Percentiles rank a stretch among this genome's conserved stretches.
Conservation (phyloP, 2,797 vertebrate genomes). For the Trematomus bernacchii region DNA sequence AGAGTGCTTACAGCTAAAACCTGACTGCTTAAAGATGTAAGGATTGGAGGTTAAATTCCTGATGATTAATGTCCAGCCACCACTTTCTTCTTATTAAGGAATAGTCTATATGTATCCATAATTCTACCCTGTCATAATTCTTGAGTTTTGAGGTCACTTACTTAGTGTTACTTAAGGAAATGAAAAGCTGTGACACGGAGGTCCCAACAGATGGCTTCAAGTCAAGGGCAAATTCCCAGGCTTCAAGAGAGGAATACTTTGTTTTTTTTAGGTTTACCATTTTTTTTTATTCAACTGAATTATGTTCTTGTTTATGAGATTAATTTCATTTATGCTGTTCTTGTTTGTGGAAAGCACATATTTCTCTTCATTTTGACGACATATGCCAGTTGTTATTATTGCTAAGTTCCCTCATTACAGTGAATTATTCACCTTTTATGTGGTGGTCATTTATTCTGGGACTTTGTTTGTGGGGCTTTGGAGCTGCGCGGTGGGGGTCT, state of each 20-base stretch:
- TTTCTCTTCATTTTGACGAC: slow-evolving; percentile 80
- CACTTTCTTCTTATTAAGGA: slow-evolving; percentile 76
- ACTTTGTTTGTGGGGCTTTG: slow-evolving; percentile 75
- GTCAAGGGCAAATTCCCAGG: slow-evolving; percentile 77
- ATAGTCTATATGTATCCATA: slow-evolving; percentile 71
- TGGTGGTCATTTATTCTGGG: slow-evolving; percentile 75
- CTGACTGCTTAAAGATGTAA: slow-evolving; percentile 55
- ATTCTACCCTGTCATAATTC: slow-evolving; percentile 77
- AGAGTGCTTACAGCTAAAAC: slow-evolving; percentile 59
- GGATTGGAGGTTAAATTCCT: slow-evolving; percentile 70
- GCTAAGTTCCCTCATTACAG: slow-evolving; percentile 81
- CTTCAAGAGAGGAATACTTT: slow-evolving; percentile 56
- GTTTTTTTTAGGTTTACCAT: slow-evolving; percentile 59
- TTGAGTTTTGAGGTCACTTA: slow-evolving; percentile 77
- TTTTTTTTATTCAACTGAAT: slow-evolving; percentile 65
- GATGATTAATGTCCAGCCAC: slow-evolving; percentile 73
- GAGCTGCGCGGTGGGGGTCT: slow-evolving; percentile 75
- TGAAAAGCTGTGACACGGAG: slow-evolving; percentile 78
- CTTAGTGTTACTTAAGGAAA: slow-evolving; percentile 84
- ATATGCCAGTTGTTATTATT: slow-evolving; percentile 80
- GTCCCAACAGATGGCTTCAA: slow-evolving; percentile 73
- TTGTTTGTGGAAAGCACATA: slow-evolving; percentile 63
- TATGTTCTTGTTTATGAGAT: slow-evolving; percentile 70
- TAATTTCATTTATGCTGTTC: slow-evolving; percentile 61
- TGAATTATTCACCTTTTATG: slow-evolving; percentile 80